These are phyloP conservation scores for Miltochrista miniata DNA, from an alignment of 2,888 invertebrate species.

Conservation along the genomic window DNA sequence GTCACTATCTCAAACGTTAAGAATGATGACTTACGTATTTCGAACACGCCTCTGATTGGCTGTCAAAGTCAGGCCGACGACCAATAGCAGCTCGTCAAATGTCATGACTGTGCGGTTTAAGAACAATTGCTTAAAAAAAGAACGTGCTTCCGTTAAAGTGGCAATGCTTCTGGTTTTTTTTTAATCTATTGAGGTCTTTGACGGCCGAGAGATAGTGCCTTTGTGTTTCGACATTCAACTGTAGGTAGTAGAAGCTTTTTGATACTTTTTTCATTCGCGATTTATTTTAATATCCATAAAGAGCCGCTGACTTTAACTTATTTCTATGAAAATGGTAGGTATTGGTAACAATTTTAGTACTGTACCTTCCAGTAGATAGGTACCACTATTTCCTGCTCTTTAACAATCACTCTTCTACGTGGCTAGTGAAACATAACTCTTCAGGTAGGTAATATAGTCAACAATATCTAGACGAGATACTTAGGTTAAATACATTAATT, in stretches of 20 bases:
- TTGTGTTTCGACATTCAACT: slow-evolving; percentile 22
- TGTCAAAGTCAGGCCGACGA: slow-evolving; percentile 73
- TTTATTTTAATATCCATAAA: slow-evolving; percentile 4
- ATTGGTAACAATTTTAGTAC: too few species aligned
- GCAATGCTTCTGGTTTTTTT: slow-evolving; percentile 66
- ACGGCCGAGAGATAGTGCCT: slow-evolving; percentile 39
- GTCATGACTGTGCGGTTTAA: slow-evolving; percentile 73
- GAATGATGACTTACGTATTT: slow-evolving; percentile 79
- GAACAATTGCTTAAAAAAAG: slow-evolving; percentile 71
- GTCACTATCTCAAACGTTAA: slow-evolving; percentile 77
- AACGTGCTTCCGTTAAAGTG: slow-evolving; percentile 79
- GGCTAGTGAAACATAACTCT: too few species aligned
- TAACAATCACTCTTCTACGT: too few species aligned
- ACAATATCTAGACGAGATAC: too few species aligned
- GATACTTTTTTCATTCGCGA: neutral
- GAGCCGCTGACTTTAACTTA: neutral
- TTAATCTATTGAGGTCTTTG: slow-evolving; percentile 49
- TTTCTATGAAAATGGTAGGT: too few species aligned
- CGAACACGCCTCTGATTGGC: slow-evolving; percentile 74
- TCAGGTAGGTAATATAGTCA: too few species aligned
- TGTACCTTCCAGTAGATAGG: too few species aligned
- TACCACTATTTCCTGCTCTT: too few species aligned
- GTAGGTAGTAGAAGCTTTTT: slow-evolving; percentile 3
- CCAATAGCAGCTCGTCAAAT: slow-evolving; percentile 81
- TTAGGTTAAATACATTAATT: too few species aligned